phyloP scores from a whole-genome alignment of 2,888 invertebrate genomes.

The Sicus ferrugineus region DNA sequence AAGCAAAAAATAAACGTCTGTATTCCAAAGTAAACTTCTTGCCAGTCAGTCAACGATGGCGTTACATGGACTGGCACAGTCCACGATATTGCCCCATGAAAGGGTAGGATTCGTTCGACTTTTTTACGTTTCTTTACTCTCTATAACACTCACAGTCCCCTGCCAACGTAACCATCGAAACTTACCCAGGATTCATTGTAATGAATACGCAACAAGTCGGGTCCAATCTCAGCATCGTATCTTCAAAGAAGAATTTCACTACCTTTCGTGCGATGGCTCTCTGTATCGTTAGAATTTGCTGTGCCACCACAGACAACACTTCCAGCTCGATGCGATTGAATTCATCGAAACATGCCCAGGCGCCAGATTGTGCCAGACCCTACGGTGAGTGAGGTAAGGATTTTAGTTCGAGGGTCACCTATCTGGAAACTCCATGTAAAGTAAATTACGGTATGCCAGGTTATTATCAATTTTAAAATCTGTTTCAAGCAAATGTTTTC shows the following conservation, averaged over 20 bases:
- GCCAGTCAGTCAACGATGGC: neutral
- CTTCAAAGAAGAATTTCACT: constrained; percentile 88
- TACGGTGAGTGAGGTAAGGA: constrained; percentile 56
- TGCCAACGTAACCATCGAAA: constrained; percentile 27
- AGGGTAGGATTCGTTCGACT: neutral
- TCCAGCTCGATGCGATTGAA: constrained; percentile 94
- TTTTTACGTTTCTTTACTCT: neutral
- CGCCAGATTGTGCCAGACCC: constrained; percentile 89
- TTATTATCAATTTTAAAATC: too few relatives aligned
- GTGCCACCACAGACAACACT: constrained; percentile 91
- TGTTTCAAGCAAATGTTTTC: too few relatives aligned
- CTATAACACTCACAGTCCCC: neutral
- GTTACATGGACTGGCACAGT: too few relatives aligned
- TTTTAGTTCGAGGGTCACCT: too few relatives aligned
- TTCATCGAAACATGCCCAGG: constrained; percentile 95
- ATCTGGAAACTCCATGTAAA: too few relatives aligned
- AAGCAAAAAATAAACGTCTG: constrained; percentile 7
- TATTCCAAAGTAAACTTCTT: neutral
- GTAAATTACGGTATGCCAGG: too few relatives aligned
- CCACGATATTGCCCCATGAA: neutral
- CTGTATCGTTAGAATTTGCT: constrained; percentile 92
- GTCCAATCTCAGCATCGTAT: constrained; percentile 87
- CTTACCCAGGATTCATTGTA: constrained; percentile 92
- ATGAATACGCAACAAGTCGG: constrained; percentile 90
- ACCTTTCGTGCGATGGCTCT: constrained; percentile 81